Conservation (phyloP, 2,888 invertebrate genomes). For the Harpagoxenus sublaevis region DNA sequence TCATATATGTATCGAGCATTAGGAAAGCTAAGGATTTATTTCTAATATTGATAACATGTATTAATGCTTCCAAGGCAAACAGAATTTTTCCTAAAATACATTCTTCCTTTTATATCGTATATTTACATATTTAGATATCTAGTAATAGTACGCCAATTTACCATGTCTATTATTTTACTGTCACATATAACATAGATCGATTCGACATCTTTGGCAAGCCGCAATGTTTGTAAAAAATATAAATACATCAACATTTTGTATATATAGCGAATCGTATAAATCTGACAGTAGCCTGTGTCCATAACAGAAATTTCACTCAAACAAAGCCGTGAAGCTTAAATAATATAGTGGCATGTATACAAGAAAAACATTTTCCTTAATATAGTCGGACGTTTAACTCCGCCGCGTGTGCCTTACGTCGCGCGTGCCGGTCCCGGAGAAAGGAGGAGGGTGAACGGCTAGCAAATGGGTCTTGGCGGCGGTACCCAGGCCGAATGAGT, state of each 20-base stretch:
- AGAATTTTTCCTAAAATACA: background rate
- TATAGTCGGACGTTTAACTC: conserved; percentile 58
- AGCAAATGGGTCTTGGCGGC: too few relatives aligned
- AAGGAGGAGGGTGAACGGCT: too few relatives aligned
- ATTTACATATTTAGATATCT: background rate
- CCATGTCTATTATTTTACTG: conserved; percentile 12
- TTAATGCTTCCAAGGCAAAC: background rate
- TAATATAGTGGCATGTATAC: conserved; percentile 54
- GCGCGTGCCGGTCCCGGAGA: too few relatives aligned
- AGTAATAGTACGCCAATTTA: background rate
- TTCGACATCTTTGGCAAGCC: background rate
- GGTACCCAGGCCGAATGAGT: too few relatives aligned
- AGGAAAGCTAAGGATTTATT: conserved; percentile 3
- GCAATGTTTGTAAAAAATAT: conserved; percentile 17
- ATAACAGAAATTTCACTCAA: conserved; percentile 67
- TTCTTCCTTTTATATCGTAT: background rate
- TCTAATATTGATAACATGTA: background rate
- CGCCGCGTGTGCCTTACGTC: too few relatives aligned
- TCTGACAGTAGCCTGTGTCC: conserved; percentile 68
- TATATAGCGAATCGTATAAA: conserved; percentile 63
- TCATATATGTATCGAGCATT: background rate
- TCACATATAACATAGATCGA: background rate
- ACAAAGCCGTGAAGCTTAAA: conserved; percentile 62
- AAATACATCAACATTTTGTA: conserved; percentile 6
- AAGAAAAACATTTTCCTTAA: conserved; percentile 67